Evolutionary conservation across 2,888 invertebrate genomes (phyloP).

Genomic region (Brachyptera risi): DNA sequence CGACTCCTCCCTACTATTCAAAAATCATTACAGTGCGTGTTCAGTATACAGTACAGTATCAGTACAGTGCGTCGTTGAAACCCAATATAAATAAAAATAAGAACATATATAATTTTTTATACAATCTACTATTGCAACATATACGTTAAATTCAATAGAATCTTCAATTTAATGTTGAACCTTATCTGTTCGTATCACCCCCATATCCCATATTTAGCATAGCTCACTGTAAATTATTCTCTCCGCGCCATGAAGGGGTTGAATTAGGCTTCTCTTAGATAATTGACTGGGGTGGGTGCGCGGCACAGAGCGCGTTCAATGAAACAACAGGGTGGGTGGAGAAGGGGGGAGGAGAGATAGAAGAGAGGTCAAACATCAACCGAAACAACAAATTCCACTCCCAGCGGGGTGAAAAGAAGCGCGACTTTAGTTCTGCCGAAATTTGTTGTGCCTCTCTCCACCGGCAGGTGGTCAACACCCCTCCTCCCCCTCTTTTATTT

Average conservation of each 20-base stretch:
- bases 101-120: too few relatives aligned
- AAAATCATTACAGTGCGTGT: too few relatives aligned
- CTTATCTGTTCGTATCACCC: too few relatives aligned
- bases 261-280: too few relatives aligned
- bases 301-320: neutral
- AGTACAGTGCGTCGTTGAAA: too few relatives aligned
- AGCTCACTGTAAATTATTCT: neutral
- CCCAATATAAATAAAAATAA: too few relatives aligned
- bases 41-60: too few relatives aligned
- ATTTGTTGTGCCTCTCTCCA: constrained; percentile 18
- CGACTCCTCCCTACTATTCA: too few relatives aligned
- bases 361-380: constrained; percentile 36
- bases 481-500: neutral
- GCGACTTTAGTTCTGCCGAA: constrained; percentile 24
- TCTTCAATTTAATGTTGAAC: too few relatives aligned
- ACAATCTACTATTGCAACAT: too few relatives aligned
- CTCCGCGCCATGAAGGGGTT: neutral
- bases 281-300: neutral
- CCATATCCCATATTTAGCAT: neutral
- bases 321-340: constrained; percentile 47
- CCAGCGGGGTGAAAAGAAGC: constrained; percentile 25
- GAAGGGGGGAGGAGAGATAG: too few relatives aligned
- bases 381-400: constrained; percentile 19
- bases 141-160: too few relatives aligned
- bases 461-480: constrained; percentile 1